These are phyloP conservation scores for Petrophora chlorosata DNA, from an alignment of 2,888 invertebrate species.

Conservation along the genomic window DNA sequence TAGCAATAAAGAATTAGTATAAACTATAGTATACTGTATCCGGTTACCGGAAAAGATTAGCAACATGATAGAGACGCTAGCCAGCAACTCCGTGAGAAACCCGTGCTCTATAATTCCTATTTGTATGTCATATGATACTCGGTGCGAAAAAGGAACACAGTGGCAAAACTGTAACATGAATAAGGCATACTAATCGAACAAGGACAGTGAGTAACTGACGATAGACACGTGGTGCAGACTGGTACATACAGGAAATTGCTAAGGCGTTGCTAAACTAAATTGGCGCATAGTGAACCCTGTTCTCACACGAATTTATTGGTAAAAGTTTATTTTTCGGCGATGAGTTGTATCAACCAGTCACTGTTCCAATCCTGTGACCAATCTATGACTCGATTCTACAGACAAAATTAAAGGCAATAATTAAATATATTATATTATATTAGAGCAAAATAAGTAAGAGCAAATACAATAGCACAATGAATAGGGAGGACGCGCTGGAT, in stretches of 20 bases:
- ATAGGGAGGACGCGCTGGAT: no score
- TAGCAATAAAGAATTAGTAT: slow-evolving; percentile 1
- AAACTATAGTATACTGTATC: slow-evolving; percentile 11
- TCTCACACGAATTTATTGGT: slow-evolving; percentile 9
- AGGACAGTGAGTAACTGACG: slow-evolving; percentile 51
- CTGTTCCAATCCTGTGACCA: background rate
- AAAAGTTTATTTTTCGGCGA: slow-evolving; percentile 14
- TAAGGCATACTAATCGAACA: slow-evolving; percentile 31
- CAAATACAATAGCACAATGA: no score
- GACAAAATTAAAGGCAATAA: no score
- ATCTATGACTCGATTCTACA: background rate
- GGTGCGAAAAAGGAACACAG: slow-evolving; percentile 19
- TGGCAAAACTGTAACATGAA: slow-evolving; percentile 44
- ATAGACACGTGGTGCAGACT: slow-evolving; percentile 46
- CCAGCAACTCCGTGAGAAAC: slow-evolving; percentile 14
- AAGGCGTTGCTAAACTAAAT: slow-evolving; percentile 45
- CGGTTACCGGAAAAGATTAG: slow-evolving; percentile 22
- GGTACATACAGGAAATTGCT: slow-evolving; percentile 60
- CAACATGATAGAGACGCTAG: slow-evolving; percentile 10
- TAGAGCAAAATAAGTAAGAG: no score
- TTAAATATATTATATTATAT: no score
- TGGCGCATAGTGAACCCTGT: slow-evolving; percentile 31
- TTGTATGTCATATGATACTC: slow-evolving; percentile 24
- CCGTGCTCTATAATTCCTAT: slow-evolving; percentile 12
- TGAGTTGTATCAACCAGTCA: slow-evolving; percentile 5